Percentiles rank a stretch among this genome's conserved stretches.
phyloP scores from a whole-genome alignment of 2,888 invertebrate genomes.

The Pristionchus arcanus region DNA sequence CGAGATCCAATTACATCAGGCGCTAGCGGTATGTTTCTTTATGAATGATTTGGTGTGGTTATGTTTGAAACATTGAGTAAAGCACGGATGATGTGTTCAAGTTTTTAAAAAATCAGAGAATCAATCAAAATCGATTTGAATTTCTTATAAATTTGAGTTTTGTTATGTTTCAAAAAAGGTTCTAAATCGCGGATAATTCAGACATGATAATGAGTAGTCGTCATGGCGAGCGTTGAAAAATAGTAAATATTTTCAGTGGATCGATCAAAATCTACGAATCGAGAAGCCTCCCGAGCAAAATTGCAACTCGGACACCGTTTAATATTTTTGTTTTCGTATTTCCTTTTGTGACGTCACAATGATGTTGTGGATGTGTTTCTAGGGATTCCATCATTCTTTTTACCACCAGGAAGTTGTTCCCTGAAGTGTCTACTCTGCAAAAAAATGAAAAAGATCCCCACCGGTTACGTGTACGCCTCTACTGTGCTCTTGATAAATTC shows the following conservation, averaged over 20 bases:
- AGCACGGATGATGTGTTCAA: background rate
- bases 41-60: background rate
- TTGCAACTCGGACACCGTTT: conserved; percentile 25
- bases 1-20: conserved; percentile 97
- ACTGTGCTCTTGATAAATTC: conserved; percentile 10
- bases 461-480: background rate
- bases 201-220: too few relatives aligned
- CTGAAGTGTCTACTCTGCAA: too few relatives aligned
- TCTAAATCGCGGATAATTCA: too few relatives aligned
- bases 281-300: background rate
- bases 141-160: too few relatives aligned
- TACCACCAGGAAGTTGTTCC: too few relatives aligned
- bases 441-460: background rate
- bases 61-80: background rate
- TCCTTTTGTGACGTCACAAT: too few relatives aligned
- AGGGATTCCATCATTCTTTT: too few relatives aligned
- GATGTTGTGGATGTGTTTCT: too few relatives aligned
- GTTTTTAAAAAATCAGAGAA: too few relatives aligned
- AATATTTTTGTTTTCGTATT: background rate
- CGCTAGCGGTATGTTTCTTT: conserved; percentile 82
- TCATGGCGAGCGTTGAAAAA: too few relatives aligned
- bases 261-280: conserved; percentile 43
- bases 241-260: conserved; percentile 28
- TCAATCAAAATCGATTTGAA: too few relatives aligned
- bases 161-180: too few relatives aligned